phyloP scores from a whole-genome alignment of 2,797 vertebrate genomes.

The Rhodeus uyekii region DNA sequence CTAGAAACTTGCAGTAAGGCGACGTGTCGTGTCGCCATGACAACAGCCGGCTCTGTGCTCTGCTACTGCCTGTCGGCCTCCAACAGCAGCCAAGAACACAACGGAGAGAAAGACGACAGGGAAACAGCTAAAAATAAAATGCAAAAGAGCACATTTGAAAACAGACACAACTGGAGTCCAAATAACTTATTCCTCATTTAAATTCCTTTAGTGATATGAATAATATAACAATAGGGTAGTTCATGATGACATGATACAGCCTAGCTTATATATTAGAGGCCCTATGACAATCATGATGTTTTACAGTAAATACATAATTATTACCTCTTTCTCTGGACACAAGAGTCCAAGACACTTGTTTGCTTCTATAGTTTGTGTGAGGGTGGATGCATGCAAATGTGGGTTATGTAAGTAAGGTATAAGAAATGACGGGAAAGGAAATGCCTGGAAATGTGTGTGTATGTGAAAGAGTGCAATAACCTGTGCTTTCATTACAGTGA shows the following conservation, averaged over 20 bases:
- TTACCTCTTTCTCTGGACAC: neutral
- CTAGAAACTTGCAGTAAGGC: slow-evolving; percentile 47
- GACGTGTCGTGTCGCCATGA: slow-evolving; percentile 53
- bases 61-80: slow-evolving; percentile 33
- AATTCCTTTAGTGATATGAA: neutral
- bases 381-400: neutral
- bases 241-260: neutral
- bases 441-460: neutral
- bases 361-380: neutral
- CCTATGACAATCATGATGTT: neutral
- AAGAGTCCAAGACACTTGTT: neutral
- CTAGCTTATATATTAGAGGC: neutral
- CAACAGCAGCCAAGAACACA: slow-evolving; percentile 38
- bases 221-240: neutral
- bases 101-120: neutral
- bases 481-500: neutral
- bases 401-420: neutral
- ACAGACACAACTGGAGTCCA: neutral
- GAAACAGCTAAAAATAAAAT: slow-evolving; percentile 14
- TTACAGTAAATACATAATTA: too few species aligned
- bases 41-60: slow-evolving; percentile 50
- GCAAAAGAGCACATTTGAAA: slow-evolving; percentile 19
- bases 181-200: neutral
- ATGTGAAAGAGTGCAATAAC: neutral
- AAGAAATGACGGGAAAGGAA: neutral